Evolutionary conservation across 2,888 invertebrate genomes (phyloP), one percentile per base, ranked within the genome.

Genomic region (Dynastes grantii): DNA sequence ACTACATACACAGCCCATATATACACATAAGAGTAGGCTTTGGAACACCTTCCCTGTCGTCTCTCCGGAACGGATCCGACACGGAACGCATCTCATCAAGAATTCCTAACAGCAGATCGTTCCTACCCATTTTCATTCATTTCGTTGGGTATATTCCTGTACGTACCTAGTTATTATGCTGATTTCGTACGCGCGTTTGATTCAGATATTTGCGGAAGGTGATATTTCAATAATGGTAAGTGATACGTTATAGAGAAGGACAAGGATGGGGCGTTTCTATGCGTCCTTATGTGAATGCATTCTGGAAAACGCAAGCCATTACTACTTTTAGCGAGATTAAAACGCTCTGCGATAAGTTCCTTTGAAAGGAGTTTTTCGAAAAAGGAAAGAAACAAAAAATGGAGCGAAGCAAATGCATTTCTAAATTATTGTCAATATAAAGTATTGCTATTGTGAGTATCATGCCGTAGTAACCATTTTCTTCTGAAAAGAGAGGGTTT

Each of bases 191-290:
- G 61, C 67, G 78, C 65, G 80, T 77, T 78, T 78, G 79, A 82
- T 82, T 79, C 81, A 76, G 82, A 81, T 79, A 80, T 79, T 67
- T 58, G 55, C 73, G 37, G 78, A 81, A 82, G 80, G 78, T 77
- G 82, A 81, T 83, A 80, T 83, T 83, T 83, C 81, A 83, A 82
- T 82, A 79, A 81, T 78, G 76, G 77, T 80, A 79, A 81, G 82
- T 79, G 82, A 81, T 79, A 73, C 16, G 9, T 45, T 45, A 8
- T 45, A 2, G 5, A 37, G 32, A 37, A 37, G 32, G 32, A 5
- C 0, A 5, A 37, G 9, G 45, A 45, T 45, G 45, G 45, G 2
- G 45, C 9, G 45, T 45, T 45, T 53, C 51, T 63, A 2, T 58
- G 45, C 37, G 53, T 22, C 37, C 40, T 51, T 68, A 64, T 76